Evolutionary conservation across 1,140 invertebrate species (phyloP).

Genomic region (Drosophila saltans): DNA sequence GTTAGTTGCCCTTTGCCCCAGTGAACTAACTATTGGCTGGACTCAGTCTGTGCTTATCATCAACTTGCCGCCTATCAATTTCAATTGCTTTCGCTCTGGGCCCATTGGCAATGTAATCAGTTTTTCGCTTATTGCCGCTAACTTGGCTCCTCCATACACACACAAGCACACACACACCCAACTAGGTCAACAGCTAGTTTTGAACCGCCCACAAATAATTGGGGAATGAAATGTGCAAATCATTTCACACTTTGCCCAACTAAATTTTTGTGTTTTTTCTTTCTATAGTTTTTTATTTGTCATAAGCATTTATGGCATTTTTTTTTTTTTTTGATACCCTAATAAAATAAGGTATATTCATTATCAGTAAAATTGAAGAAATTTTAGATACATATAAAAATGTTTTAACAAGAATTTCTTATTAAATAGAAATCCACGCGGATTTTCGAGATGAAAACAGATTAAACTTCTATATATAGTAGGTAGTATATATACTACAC

Average conservation of each 20-base stretch:
- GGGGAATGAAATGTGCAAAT: constrained; percentile 45
- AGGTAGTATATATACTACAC: too few relatives aligned
- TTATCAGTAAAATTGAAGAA: too few relatives aligned
- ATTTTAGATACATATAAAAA: too few relatives aligned
- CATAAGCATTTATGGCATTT: constrained; percentile 32
- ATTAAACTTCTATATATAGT: too few relatives aligned
- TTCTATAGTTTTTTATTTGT: constrained; percentile 7
- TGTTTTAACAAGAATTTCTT: too few relatives aligned
- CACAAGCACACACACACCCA: constrained; percentile 3
- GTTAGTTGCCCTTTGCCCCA: too few relatives aligned
- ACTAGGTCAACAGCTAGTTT: background rate
- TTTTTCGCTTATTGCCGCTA: constrained; percentile 59
- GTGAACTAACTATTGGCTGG: background rate
- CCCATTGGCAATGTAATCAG: constrained; percentile 59
- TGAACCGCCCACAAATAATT: constrained; percentile 19
- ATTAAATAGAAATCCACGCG: too few relatives aligned
- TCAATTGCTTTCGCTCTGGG: constrained; percentile 45
- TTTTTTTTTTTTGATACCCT: constrained; percentile 1
- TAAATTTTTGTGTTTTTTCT: constrained; percentile 14
- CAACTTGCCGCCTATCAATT: constrained; percentile 46
- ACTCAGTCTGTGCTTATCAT: background rate
- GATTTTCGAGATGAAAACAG: too few relatives aligned
- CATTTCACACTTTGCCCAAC: constrained; percentile 45
- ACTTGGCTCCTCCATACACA: constrained; percentile 52
- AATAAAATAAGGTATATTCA: background rate